phyloP scores from a whole-genome alignment of 2,797 vertebrate species.

The Urosaurus nigricauda region DNA sequence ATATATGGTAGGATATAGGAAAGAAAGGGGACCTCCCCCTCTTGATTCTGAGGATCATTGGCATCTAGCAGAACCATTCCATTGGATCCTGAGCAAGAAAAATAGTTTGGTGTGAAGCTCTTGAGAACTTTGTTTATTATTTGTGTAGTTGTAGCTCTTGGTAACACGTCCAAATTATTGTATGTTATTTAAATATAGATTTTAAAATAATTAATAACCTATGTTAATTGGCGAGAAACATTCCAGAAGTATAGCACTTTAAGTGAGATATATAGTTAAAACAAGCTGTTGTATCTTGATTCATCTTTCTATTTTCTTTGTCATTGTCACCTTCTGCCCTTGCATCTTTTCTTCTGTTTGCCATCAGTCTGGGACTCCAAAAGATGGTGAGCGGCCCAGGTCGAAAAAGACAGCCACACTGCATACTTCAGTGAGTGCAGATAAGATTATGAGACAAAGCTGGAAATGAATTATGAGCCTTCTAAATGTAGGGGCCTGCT shows the following conservation, averaged over 20 bases:
- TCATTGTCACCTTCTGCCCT: background rate
- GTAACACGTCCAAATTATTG: background rate
- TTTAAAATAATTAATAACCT: background rate
- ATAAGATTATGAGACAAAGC: background rate
- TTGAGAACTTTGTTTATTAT: background rate
- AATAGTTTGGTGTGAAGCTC: background rate
- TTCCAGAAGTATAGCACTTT: background rate
- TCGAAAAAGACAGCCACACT: conserved; percentile 1
- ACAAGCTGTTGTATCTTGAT: background rate
- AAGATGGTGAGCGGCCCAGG: background rate
- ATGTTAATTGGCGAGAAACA: background rate
- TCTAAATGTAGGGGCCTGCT: background rate
- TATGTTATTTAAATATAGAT: background rate
- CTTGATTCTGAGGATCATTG: background rate
- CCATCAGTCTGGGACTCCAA: conserved; percentile 35
- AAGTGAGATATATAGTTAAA: background rate
- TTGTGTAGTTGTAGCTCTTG: background rate
- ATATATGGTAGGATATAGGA: too few species aligned
- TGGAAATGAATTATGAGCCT: background rate
- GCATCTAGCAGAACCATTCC: background rate
- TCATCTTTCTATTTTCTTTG: conserved; percentile 7
- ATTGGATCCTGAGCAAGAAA: background rate
- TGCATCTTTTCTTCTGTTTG: background rate
- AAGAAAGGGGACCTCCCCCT: too few species aligned
- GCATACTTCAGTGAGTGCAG: conserved; percentile 48